phyloP scores from a whole-genome alignment of 2,797 vertebrate genomes.

The Gouania willdenowi region DNA sequence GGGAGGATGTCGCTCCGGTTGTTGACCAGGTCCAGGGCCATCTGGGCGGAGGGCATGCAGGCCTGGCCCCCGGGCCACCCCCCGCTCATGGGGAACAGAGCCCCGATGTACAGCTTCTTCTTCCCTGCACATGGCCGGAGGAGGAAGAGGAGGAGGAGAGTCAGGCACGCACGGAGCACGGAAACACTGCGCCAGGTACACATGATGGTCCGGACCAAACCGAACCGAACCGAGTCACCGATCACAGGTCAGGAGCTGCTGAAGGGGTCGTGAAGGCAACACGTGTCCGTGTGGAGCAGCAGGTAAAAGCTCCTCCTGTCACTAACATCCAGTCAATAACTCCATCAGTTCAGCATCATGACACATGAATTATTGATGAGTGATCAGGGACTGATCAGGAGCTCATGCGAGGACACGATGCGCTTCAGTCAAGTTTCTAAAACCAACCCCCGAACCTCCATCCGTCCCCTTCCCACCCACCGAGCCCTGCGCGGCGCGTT shows the following conservation, averaged over 20 bases:
- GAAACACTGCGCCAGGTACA: conserved; percentile 27
- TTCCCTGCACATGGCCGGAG: conserved; percentile 79
- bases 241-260: not conserved
- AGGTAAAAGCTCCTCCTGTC: too few relatives aligned
- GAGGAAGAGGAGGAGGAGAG: conserved; percentile 53
- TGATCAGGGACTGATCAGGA: too few relatives aligned
- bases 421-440: too few relatives aligned
- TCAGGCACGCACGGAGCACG: conserved; percentile 40
- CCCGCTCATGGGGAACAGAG: conserved; percentile 92
- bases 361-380: too few relatives aligned
- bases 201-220: conserved; percentile 39
- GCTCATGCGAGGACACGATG: too few relatives aligned
- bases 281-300: too few relatives aligned
- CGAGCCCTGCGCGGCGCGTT: too few relatives aligned
- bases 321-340: too few relatives aligned
- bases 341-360: too few relatives aligned
- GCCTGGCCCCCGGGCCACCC: conserved; percentile 93
- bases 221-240: too few relatives aligned
- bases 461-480: too few relatives aligned
- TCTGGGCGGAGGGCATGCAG: conserved; percentile 86
- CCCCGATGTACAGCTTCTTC: conserved; percentile 91
- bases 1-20: conserved; percentile 87
- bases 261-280: conserved; percentile 49
- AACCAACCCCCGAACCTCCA: too few relatives aligned
- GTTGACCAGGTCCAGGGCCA: conserved; percentile 90